phyloP scores from a whole-genome alignment of 2,797 vertebrate species.

The Babyrousa celebensis region DNA sequence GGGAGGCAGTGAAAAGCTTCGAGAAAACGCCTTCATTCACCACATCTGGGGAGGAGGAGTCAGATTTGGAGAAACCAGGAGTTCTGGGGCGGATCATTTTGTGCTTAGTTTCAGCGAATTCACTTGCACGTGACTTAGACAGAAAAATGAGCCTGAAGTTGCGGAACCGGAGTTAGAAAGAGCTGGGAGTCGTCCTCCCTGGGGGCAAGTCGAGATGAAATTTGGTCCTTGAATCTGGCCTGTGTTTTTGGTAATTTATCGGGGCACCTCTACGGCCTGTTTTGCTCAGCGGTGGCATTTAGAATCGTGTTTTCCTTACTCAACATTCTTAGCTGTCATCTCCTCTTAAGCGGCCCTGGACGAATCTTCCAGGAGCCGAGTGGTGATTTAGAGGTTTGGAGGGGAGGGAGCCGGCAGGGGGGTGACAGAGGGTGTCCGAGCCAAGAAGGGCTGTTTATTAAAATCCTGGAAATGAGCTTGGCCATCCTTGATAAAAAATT shows the following conservation, averaged over 20 bases:
- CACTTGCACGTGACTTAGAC: background rate
- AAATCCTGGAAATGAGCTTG: conserved; percentile 81
- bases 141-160: background rate
- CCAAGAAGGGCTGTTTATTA: conserved; percentile 52
- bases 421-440: background rate
- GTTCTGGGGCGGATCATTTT: accelerated
- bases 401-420: background rate
- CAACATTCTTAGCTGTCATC: background rate
- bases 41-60: background rate
- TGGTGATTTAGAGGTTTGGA: background rate
- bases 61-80: background rate
- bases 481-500: conserved; percentile 85
- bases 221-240: conserved; percentile 66
- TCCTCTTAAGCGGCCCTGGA: background rate
- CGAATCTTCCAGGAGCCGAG: conserved; percentile 56
- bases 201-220: conserved; percentile 53
- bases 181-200: background rate
- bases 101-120: background rate
- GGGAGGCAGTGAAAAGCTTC: background rate
- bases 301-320: conserved; percentile 30
- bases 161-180: conserved; percentile 61
- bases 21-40: background rate
- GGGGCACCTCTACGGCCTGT: background rate
- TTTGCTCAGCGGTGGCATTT: background rate
- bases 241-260: conserved; percentile 24